These are phyloP conservation scores for Staurois parvus DNA, from an alignment of 2,797 vertebrate genomes.

Conservation along the genomic window DNA sequence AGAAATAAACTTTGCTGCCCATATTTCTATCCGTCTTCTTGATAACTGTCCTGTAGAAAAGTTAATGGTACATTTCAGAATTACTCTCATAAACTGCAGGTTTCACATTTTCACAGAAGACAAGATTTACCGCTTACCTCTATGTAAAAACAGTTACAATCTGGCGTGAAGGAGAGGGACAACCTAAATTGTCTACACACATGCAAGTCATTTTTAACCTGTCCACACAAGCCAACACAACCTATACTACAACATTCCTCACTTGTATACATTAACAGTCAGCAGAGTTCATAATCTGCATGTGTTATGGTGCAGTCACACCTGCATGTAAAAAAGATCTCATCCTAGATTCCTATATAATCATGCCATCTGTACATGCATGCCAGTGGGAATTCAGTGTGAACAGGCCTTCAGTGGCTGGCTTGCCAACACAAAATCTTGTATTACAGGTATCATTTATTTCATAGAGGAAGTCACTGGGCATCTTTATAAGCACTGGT, in stretches of 20 bases:
- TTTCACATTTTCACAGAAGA: background rate
- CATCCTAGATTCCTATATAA: background rate
- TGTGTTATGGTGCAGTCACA: background rate
- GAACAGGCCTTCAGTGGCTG: too few relatives aligned
- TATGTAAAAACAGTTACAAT: too few relatives aligned
- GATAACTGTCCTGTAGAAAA: too few relatives aligned
- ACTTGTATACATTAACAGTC: background rate
- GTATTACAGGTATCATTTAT: too few relatives aligned
- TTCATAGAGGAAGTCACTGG: too few relatives aligned
- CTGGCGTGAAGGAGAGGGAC: background rate
- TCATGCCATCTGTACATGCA: too few relatives aligned
- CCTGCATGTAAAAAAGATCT: background rate
- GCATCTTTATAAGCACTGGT: too few relatives aligned
- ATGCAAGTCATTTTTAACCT: background rate
- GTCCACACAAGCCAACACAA: background rate
- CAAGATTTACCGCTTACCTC: background rate
- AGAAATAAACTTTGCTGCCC: background rate
- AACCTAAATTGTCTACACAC: background rate
- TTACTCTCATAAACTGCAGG: too few relatives aligned
- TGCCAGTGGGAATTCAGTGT: too few relatives aligned
- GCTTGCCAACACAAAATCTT: too few relatives aligned
- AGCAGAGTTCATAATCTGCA: background rate
- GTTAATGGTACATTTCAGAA: too few relatives aligned
- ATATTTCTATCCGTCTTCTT: background rate
- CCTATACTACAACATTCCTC: background rate